Percentiles rank a stretch among this genome's conserved stretches.
These are phyloP conservation scores for Aradophagus sp. DNA, from an alignment of 1,140 invertebrate genomes.

Conservation along the genomic window DNA sequence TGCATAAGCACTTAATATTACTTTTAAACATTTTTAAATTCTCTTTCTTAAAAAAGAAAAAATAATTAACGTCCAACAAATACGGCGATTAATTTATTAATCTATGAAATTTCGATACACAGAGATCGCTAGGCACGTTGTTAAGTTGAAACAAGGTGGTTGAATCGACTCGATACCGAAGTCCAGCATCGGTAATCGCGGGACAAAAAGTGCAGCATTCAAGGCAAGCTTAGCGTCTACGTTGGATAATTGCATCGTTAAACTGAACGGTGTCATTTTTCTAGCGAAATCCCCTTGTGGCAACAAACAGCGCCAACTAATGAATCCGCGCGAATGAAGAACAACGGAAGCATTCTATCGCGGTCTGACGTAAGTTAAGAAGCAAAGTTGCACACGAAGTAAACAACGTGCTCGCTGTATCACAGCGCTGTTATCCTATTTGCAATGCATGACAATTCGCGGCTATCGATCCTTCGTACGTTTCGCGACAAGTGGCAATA, in stretches of 20 bases:
- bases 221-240: conserved; percentile 24
- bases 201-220: conserved; percentile 37
- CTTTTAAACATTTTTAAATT: no score
- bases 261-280: conserved; percentile 26
- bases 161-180: conserved; percentile 21
- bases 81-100: conserved; percentile 29
- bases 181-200: conserved; percentile 35
- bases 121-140: conserved; percentile 12
- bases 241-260: conserved; percentile 35
- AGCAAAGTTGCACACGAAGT: conserved; percentile 1
- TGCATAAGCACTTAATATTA: no score
- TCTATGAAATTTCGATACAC: no score
- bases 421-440: conserved; percentile 11
- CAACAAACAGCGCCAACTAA: conserved; percentile 36
- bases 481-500: no score
- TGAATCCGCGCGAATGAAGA: conserved; percentile 43
- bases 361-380: conserved; percentile 41
- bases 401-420: conserved; percentile 17
- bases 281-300: conserved; percentile 23
- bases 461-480: conserved; percentile 5
- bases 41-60: no score
- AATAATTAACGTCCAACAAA: no score
- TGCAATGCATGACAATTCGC: not conserved
- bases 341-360: conserved; percentile 28
- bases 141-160: conserved; percentile 11